Evolutionary conservation across 2,113 vertebrate species (phyloP).

Genomic region (Castor canadensis): DNA sequence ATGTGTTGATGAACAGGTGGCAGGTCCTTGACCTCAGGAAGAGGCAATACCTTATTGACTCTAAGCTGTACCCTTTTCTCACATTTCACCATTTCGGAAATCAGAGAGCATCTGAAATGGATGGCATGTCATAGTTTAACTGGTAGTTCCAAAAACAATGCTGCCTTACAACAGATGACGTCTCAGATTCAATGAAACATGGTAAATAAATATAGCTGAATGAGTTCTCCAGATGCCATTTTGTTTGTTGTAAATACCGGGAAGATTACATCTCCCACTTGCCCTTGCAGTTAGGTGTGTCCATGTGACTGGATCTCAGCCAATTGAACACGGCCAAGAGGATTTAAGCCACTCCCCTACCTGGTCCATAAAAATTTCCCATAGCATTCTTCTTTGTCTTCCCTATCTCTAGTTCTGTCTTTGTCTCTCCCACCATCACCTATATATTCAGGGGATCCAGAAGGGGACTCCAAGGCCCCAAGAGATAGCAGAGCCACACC

Average conservation of each 20-base stretch:
- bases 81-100: neutral
- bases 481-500: neutral
- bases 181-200: neutral
- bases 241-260: neutral
- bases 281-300: neutral
- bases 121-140: neutral
- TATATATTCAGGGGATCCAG: neutral
- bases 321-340: neutral
- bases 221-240: neutral
- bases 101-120: neutral
- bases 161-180: neutral
- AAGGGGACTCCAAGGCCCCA: neutral
- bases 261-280: neutral
- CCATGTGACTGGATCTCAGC: neutral
- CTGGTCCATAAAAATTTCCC: neutral
- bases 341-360: neutral
- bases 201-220: neutral
- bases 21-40: neutral
- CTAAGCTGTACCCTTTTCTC: neutral
- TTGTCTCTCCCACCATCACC: neutral
- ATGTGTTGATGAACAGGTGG: neutral
- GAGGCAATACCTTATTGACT: neutral
- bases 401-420: neutral
- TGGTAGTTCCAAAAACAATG: neutral
- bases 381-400: neutral